Evolutionary conservation across 2,888 invertebrate genomes (phyloP), one percentile per base, ranked within the genome.

Genomic region (Ecliptopera silaceata): DNA sequence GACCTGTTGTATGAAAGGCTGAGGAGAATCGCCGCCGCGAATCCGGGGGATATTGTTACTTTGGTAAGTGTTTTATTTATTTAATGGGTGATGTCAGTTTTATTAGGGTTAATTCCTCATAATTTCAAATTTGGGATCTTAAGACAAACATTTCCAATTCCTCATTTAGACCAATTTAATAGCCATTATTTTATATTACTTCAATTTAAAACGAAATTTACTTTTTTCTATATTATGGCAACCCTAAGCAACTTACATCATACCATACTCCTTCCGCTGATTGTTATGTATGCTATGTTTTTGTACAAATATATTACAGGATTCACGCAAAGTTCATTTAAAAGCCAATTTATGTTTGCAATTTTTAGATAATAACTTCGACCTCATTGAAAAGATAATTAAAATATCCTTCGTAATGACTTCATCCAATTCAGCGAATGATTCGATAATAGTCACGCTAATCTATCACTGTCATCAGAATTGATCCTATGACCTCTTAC

Each of bases 21-120:
- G 72, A 92, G 93, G 68, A 93, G 95, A 77, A 93, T 95, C 65
- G 93, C 94, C 43, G 92, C 93, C 26, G 92, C 93, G 46, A 93
- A 94, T 75, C 94, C 95, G 0, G 94, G 95, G 72, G 95, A 96
- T 85, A 93, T 94, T 74, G 94, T 95, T 47, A 93, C 95, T 42
- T 92, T 96, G 94, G 96, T 96, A 80, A 94, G 94, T 93, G 12
- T 29, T 68, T 70, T 65, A 64, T 66, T 47, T 60, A 26, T 51
- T n/a, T 1, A 15, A 29, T 29, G 13, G 1, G 18, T 44, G 10
- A 49, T 59, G 53, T 34, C 45, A 32, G 48, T 49, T n/a, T n/a
- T n/a, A n/a, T n/a, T n/a, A n/a, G n/a, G n/a, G n/a, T n/a, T n/a
- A n/a, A n/a, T n/a, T n/a, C n/a, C n/a, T n/a, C n/a, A n/a, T n/a